Percentiles rank a stretch among this genome's conserved stretches.
These are phyloP conservation scores for Agrochola circellaris DNA, from an alignment of 2,888 invertebrate genomes.

Conservation along the genomic window DNA sequence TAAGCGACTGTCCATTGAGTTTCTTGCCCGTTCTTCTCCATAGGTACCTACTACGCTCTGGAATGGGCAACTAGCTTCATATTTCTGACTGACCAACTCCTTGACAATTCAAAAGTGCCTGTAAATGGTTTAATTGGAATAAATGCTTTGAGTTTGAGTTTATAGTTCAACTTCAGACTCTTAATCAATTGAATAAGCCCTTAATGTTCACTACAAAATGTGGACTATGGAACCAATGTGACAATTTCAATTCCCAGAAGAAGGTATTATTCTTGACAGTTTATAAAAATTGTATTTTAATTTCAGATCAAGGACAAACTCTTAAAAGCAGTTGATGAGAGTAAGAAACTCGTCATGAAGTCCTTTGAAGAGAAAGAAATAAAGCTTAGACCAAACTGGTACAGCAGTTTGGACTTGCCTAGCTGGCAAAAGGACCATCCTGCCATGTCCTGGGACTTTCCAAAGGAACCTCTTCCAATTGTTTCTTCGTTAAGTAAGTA, in stretches of 20 bases:
- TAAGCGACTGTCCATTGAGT: too few species aligned
- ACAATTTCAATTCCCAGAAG: not conserved
- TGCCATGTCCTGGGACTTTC: slow-evolving; percentile 89
- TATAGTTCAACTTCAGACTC: not conserved
- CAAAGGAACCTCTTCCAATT: slow-evolving; percentile 84
- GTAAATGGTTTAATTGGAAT: too few species aligned
- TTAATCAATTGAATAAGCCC: not conserved
- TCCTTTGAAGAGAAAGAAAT: slow-evolving; percentile 87
- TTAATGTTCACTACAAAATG: not conserved
- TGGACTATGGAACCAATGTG: too few species aligned
- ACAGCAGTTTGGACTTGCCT: slow-evolving; percentile 84
- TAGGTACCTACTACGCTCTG: too few species aligned
- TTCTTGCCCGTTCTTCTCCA: too few species aligned
- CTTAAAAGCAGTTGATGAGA: slow-evolving; percentile 89
- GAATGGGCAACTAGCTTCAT: too few species aligned
- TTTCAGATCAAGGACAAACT: slow-evolving; percentile 88
- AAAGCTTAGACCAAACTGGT: slow-evolving; percentile 84
- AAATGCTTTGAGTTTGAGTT: too few species aligned
- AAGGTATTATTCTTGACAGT: not conserved
- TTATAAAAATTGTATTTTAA: not conserved
- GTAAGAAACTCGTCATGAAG: slow-evolving; percentile 87
- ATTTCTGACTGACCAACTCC: too few species aligned
- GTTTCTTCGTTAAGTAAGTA: slow-evolving; percentile 82
- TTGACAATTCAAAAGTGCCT: too few species aligned
- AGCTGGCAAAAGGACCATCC: slow-evolving; percentile 88